Evolutionary conservation across 2,797 vertebrate genomes (phyloP).

Genomic region (Spinus pinus): DNA sequence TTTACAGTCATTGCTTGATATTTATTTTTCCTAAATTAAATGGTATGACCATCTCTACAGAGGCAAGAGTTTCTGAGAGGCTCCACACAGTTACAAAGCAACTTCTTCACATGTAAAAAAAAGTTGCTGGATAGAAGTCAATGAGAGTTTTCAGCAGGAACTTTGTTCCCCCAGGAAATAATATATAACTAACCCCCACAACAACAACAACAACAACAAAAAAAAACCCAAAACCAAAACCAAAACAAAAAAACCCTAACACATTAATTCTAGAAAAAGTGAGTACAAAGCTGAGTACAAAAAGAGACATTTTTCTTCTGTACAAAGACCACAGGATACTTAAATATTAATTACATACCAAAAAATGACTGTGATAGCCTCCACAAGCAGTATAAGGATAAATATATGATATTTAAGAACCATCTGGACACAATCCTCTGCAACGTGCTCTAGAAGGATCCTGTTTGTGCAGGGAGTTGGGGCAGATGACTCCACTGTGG

Average conservation of each 20-base stretch:
- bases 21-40: neutral
- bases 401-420: neutral
- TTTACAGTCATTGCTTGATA: neutral
- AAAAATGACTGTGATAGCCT: neutral
- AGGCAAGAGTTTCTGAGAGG: neutral
- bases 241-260: no score
- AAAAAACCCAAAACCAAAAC: neutral
- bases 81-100: neutral
- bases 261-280: neutral
- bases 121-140: neutral
- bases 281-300: neutral
- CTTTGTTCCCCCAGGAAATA: neutral
- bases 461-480: neutral
- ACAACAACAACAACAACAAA: no score
- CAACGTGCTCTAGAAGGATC: neutral
- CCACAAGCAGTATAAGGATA: neutral
- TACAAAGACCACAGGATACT: neutral
- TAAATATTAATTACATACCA: neutral
- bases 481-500: neutral
- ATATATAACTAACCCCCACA: neutral
- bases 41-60: neutral
- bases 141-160: neutral
- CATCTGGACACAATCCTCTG: neutral
- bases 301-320: neutral
- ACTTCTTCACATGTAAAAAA: neutral